A percentile compares a stretch with the other conserved stretches of the same genome.
These are phyloP conservation scores for Ceratina japonica DNA, from an alignment of 1,140 invertebrate species.

Conservation along the genomic window DNA sequence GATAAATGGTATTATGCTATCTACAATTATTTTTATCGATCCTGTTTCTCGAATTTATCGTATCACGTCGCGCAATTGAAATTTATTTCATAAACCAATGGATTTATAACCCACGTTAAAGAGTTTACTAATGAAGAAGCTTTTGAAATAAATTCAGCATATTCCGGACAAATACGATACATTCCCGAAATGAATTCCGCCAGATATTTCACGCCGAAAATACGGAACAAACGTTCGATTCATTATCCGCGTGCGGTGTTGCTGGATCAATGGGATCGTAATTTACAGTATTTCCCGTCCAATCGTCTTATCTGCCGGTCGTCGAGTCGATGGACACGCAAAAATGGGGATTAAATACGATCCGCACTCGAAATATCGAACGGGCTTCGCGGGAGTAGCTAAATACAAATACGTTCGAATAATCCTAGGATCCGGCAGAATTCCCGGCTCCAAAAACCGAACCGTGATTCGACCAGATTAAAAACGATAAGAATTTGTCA, in stretches of 20 bases:
- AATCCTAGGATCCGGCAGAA: no score
- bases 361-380: slow-evolving; percentile 23
- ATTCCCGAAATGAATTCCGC: not conserved
- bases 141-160: not conserved
- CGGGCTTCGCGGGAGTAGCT: not conserved
- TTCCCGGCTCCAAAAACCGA: no score
- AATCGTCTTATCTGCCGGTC: slow-evolving; percentile 45
- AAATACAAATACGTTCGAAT: no score
- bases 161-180: not conserved
- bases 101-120: not conserved
- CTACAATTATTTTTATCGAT: no score
- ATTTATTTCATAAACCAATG: slow-evolving; percentile 17
- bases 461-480: no score
- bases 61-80: not conserved
- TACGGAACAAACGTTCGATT: not conserved
- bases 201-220: not conserved
- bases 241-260: not conserved
- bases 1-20: no score
- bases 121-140: slow-evolving; percentile 3
- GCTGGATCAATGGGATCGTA: slow-evolving; percentile 18
- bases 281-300: slow-evolving; percentile 30
- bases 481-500: no score
- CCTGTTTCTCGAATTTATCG: no score
- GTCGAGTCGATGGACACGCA: slow-evolving; percentile 3
- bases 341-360: slow-evolving; percentile 48